A percentile compares a stretch with the other conserved stretches of the same genome.
Conservation (phyloP, 2,888 invertebrate species). For the Dolichopus griseipennis region DNA sequence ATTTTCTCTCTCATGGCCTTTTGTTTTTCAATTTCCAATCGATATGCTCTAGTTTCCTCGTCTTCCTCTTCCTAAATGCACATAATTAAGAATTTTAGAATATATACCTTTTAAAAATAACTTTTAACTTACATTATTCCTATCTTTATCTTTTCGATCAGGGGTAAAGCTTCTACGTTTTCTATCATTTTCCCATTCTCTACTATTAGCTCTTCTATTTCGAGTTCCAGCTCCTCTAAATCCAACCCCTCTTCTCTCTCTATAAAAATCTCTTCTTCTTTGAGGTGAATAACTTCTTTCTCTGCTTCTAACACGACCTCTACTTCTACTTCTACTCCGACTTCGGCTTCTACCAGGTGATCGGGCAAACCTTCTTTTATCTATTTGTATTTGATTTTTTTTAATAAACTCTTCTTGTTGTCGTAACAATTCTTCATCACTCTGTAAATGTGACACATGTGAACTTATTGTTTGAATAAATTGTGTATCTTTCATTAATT, state of each 20-base stretch:
- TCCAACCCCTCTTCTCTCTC: slow-evolving; percentile 20
- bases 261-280: slow-evolving; percentile 24
- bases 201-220: slow-evolving; percentile 19
- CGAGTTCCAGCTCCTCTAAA: slow-evolving; percentile 14
- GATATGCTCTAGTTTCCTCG: slow-evolving; percentile 45
- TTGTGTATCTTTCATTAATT: slow-evolving; percentile 43
- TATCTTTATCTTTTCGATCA: slow-evolving; percentile 29
- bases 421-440: slow-evolving; percentile 40
- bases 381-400: slow-evolving; percentile 42
- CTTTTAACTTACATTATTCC: slow-evolving; percentile 31
- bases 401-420: slow-evolving; percentile 45
- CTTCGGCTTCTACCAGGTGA: slow-evolving; percentile 27
- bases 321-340: slow-evolving; percentile 31
- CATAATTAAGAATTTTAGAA: background rate
- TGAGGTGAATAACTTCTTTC: slow-evolving; percentile 42
- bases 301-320: slow-evolving; percentile 35
- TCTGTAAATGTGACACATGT: slow-evolving; percentile 31
- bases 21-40: slow-evolving; percentile 46
- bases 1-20: slow-evolving; percentile 44
- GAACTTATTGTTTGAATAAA: slow-evolving; percentile 38
- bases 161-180: slow-evolving; percentile 39
- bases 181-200: slow-evolving; percentile 27
- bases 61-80: slow-evolving; percentile 43
- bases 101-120: background rate
- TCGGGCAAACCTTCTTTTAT: slow-evolving; percentile 40